phyloP scores from a whole-genome alignment of 2,888 invertebrate genomes.

The Petrophora chlorosata region DNA sequence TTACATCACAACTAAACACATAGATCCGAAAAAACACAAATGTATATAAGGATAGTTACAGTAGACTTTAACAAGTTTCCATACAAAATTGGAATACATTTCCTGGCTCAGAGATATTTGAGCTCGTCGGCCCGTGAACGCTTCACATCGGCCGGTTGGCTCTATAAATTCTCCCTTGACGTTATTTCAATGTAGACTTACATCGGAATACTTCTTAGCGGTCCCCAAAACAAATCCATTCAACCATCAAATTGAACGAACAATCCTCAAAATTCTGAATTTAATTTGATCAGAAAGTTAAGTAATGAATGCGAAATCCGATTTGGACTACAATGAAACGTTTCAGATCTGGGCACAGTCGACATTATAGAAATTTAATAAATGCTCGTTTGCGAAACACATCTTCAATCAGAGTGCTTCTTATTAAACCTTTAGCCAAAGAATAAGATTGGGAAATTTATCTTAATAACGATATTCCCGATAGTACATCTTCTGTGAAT shows the following conservation, averaged over 20 bases:
- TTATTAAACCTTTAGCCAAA: too few relatives aligned
- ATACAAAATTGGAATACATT: conserved; percentile 16
- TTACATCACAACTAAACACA: too few relatives aligned
- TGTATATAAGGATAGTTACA: too few relatives aligned
- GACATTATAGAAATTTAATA: conserved; percentile 8
- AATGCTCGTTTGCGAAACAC: conserved; percentile 28
- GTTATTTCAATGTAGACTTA: conserved; percentile 73
- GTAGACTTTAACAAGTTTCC: conserved; percentile 3
- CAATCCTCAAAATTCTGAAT: conserved; percentile 72
- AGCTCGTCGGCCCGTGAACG: conserved; percentile 65
- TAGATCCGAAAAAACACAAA: too few relatives aligned
- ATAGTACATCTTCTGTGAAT: too few relatives aligned
- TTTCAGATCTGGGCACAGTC: conserved; percentile 21
- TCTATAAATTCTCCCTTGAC: conserved; percentile 67
- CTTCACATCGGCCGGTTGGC: conserved; percentile 55
- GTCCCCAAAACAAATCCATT: conserved; percentile 75
- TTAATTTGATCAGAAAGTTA: conserved; percentile 75
- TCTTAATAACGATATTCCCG: too few relatives aligned
- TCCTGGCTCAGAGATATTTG: conserved; percentile 46
- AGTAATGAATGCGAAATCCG: conserved; percentile 67
- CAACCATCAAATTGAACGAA: conserved; percentile 74
- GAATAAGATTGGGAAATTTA: too few relatives aligned
- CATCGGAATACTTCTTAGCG: conserved; percentile 74
- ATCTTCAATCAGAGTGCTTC: too few relatives aligned
- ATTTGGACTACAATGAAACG: conserved; percentile 53